A percentile compares a stretch with the other conserved stretches of the same genome.
phyloP scores from a whole-genome alignment of 2,888 invertebrate genomes.

The Drosophila longiperda region DNA sequence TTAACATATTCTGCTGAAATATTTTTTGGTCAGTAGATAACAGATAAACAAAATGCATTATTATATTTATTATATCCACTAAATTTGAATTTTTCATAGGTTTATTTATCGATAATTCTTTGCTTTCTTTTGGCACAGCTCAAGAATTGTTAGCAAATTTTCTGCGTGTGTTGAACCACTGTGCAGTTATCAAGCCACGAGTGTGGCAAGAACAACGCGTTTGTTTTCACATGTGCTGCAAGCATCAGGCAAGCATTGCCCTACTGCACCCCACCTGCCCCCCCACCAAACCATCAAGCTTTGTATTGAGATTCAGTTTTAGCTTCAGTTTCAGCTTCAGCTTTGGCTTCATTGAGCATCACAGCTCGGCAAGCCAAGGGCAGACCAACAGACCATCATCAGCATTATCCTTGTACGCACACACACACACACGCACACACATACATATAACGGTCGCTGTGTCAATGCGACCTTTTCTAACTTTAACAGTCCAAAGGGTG shows the following conservation, averaged over 20 bases:
- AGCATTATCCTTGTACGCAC: conserved; percentile 64
- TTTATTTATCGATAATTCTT: neutral
- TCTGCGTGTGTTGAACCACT: conserved; percentile 33
- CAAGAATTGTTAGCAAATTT: neutral
- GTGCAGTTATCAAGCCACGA: conserved; percentile 37
- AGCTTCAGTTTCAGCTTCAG: conserved; percentile 15
- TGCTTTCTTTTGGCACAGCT: neutral
- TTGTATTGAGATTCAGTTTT: neutral
- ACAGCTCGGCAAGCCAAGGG: conserved; percentile 25
- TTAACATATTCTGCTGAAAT: neutral
- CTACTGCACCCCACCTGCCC: neutral
- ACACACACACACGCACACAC: neutral
- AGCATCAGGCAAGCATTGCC: conserved; percentile 10
- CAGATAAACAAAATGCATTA: neutral
- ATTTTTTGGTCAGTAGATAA: neutral
- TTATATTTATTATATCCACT: neutral
- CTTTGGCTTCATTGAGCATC: conserved; percentile 24
- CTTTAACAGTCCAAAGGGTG: conserved; percentile 29
- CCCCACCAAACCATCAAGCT: neutral
- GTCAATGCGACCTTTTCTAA: conserved; percentile 69
- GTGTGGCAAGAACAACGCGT: conserved; percentile 40
- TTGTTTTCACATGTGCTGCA: conserved; percentile 59
- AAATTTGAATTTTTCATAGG: neutral
- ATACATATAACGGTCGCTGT: conserved; percentile 52
- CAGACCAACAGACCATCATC: conserved; percentile 55